These are phyloP conservation scores for Penaeus chinensis DNA, from an alignment of 1,140 invertebrate genomes.

Conservation along the genomic window DNA sequence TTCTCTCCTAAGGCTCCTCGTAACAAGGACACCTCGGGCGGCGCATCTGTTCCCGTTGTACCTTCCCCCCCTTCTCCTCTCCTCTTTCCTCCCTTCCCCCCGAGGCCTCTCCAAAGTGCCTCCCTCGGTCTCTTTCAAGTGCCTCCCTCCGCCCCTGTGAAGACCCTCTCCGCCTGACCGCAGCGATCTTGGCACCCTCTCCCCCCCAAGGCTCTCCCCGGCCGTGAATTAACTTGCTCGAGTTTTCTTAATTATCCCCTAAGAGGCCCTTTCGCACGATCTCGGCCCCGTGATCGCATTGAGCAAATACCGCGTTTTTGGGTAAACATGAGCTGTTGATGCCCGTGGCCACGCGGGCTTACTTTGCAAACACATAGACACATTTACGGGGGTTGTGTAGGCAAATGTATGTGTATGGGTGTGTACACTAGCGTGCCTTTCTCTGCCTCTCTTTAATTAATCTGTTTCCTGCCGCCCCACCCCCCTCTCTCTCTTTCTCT, in stretches of 20 bases:
- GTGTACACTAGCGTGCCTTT: neutral
- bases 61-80: neutral
- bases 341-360: no score
- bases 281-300: no score
- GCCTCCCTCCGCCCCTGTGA: neutral
- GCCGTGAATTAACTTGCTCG: neutral
- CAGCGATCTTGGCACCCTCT: neutral
- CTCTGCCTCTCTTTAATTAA: constrained; percentile 23
- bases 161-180: neutral
- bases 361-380: no score
- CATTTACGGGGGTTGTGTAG: no score
- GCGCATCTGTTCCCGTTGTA: neutral
- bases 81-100: neutral
- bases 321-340: no score
- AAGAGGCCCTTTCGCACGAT: neutral
- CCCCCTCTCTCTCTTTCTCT: neutral
- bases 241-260: neutral
- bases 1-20: neutral
- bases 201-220: no score
- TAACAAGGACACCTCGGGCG: neutral
- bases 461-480: neutral
- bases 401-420: neutral
- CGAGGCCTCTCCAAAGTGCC: neutral
- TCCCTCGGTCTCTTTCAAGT: constrained; percentile 12
- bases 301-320: no score